Conservation (phyloP, 2,888 invertebrate species). For the Clistopyga incitator region DNA sequence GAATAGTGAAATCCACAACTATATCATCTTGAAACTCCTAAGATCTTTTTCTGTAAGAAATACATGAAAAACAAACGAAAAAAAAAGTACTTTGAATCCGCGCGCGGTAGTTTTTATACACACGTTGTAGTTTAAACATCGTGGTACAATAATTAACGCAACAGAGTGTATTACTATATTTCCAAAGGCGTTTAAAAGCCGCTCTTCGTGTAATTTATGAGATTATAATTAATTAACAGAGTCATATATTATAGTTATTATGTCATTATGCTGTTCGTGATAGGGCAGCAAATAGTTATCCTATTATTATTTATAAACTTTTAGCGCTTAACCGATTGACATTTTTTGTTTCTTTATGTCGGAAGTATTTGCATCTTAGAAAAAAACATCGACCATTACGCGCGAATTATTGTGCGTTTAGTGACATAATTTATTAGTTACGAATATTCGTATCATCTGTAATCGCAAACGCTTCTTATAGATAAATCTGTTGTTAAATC, state of each 20-base stretch:
- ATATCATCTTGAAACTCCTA: not conserved
- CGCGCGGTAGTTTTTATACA: constrained; percentile 7
- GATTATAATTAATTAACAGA: constrained; percentile 41
- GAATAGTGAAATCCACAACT: not conserved
- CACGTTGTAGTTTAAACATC: constrained; percentile 44
- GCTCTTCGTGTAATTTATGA: constrained; percentile 57
- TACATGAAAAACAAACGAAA: not conserved
- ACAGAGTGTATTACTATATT: constrained; percentile 52
- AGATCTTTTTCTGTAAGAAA: not conserved
- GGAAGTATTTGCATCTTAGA: not conserved
- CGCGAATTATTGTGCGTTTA: not conserved
- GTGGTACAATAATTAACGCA: constrained; percentile 40
- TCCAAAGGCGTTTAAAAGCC: constrained; percentile 47
- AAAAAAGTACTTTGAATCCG: constrained; percentile 37
- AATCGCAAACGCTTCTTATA: constrained; percentile 13
- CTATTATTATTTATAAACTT: constrained; percentile 16
- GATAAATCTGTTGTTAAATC: constrained; percentile 16
- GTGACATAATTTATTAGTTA: not conserved
- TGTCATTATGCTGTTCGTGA: constrained; percentile 17
- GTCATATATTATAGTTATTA: constrained; percentile 19
- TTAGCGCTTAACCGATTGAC: not conserved
- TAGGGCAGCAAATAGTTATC: constrained; percentile 15
- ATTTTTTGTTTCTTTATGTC: not conserved
- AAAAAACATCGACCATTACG: constrained; percentile 12
- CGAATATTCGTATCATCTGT: not conserved